A percentile compares a stretch with the other conserved stretches of the same genome.
phyloP scores from a whole-genome alignment of 2,888 invertebrate species.

The Cephus nigrinus region DNA sequence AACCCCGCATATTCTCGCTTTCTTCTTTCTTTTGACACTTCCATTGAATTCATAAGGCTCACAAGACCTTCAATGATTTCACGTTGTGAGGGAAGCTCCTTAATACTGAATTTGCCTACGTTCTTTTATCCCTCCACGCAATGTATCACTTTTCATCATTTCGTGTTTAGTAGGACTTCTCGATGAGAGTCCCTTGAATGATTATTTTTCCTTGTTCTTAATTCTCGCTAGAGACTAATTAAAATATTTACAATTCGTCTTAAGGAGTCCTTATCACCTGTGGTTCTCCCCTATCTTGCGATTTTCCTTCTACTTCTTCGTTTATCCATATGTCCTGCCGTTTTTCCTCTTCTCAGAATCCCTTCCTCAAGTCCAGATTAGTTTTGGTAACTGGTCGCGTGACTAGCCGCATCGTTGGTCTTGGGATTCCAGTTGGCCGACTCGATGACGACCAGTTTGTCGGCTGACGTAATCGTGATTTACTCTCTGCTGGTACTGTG shows the following conservation, averaged over 20 bases:
- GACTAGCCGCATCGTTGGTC: constrained; percentile 59
- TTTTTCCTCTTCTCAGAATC: background rate
- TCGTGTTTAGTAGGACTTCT: constrained; percentile 19
- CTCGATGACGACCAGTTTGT: constrained; percentile 47
- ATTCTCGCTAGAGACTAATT: background rate
- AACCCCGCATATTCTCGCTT: background rate
- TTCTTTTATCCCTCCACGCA: constrained; percentile 10
- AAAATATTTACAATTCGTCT: background rate
- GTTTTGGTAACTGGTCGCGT: constrained; percentile 29
- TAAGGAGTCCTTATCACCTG: background rate
- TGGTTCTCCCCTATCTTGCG: no score
- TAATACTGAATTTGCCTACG: constrained; percentile 24
- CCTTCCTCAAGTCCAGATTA: background rate
- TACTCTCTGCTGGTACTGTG: background rate
- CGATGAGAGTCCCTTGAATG: background rate
- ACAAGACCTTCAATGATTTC: background rate
- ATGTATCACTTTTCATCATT: constrained; percentile 30
- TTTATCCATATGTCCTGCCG: background rate
- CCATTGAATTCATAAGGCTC: background rate
- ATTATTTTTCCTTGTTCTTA: constrained; percentile 24
- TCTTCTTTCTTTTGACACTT: background rate
- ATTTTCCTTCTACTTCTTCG: background rate
- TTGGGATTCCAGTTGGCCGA: constrained; percentile 54
- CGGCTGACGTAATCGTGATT: constrained; percentile 52
- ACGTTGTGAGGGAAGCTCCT: constrained; percentile 21